Conservation (phyloP, 1,140 invertebrate species). For the Augochlora pura region DNA sequence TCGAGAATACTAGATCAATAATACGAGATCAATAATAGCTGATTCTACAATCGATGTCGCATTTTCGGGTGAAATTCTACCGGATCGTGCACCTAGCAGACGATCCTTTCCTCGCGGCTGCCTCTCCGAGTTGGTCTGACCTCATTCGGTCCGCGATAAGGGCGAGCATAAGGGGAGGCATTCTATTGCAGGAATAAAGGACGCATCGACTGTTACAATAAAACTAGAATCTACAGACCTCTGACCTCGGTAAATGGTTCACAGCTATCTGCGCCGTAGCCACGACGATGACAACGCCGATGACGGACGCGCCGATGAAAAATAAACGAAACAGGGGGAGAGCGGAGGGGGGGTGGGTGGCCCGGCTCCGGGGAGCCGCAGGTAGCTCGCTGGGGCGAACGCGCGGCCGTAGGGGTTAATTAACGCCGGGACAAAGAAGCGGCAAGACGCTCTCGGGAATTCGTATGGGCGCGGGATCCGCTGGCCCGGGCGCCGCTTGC, state of each 20-base stretch:
- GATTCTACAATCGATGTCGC: neutral
- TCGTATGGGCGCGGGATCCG: neutral
- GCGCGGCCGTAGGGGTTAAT: neutral
- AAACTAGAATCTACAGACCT: constrained; percentile 65
- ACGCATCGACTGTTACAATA: constrained; percentile 51
- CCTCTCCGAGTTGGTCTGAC: neutral
- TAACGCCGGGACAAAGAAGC: constrained; percentile 4
- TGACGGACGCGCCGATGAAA: constrained; percentile 1
- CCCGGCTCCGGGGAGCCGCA: neutral
- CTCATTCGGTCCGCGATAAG: constrained; percentile 30
- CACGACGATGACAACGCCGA: neutral
- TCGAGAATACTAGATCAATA: no score
- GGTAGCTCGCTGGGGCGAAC: neutral
- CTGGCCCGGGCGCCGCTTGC: neutral
- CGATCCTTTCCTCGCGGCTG: neutral
- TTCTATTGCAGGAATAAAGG: constrained; percentile 50
- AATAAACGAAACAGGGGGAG: neutral
- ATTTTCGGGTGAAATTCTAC: no score
- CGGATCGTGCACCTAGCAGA: neutral
- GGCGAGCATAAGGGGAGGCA: neutral
- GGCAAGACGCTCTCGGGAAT: neutral
- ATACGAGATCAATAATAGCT: no score
- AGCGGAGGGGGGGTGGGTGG: neutral
- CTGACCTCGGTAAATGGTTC: constrained; percentile 61
- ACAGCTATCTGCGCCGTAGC: constrained; percentile 49